Conservation (phyloP, 2,888 invertebrate species). For the Alsophila aescularia region DNA sequence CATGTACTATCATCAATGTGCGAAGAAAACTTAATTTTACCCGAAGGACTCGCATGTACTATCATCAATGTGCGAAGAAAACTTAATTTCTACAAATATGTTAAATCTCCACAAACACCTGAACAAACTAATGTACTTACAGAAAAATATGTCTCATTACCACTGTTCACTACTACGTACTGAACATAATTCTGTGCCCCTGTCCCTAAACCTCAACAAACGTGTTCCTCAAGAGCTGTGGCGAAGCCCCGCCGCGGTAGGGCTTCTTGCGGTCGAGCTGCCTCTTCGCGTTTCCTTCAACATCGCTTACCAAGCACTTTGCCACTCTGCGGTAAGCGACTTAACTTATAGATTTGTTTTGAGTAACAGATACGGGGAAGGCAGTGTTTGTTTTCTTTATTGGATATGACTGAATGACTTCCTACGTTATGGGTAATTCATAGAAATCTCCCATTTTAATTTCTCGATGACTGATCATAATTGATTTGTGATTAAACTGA, state of each 20-base stretch:
- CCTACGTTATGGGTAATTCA: not conserved
- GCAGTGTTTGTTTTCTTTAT: not conserved
- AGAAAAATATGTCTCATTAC: too few species aligned
- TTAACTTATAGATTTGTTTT: conserved; percentile 36
- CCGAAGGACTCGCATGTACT: too few species aligned
- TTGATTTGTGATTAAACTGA: too few species aligned
- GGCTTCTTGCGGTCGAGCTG: conserved; percentile 78
- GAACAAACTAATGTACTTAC: too few species aligned
- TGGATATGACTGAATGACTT: not conserved
- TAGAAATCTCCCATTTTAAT: too few species aligned
- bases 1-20: too few species aligned
- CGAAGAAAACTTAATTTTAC: too few species aligned
- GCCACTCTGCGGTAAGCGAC: conserved; percentile 36
- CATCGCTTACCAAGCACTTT: conserved; percentile 35
- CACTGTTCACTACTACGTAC: conserved; percentile 27
- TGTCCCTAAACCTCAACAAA: conserved; percentile 47
- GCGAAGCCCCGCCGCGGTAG: conserved; percentile 52
- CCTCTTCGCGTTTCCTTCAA: conserved; percentile 66
- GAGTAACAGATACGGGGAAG: conserved; percentile 35
- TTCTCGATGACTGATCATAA: too few species aligned
- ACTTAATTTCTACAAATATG: too few species aligned
- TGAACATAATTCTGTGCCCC: conserved; percentile 33
- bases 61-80: too few species aligned
- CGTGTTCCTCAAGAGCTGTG: conserved; percentile 48
- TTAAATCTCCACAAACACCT: too few species aligned